Base-by-base conservation (phyloP, 1,140 invertebrate genomes). In the Luehdorfia chinensis region DNA sequence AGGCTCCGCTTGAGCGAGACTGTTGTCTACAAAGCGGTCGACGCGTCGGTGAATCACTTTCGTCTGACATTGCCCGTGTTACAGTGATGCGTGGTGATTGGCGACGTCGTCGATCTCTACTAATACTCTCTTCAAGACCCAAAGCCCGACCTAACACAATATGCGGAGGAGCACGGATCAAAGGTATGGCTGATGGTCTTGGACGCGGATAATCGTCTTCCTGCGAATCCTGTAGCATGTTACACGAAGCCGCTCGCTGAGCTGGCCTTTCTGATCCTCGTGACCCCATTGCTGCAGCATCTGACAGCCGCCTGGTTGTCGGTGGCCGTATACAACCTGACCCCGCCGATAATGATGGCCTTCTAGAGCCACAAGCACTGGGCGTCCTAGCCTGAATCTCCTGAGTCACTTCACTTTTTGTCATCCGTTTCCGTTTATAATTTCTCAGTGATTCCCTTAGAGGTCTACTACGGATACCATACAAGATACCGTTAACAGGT, bases 341-440 rank as follows among this genome's bases (percentile, higher is more conserved):
- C 5, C 90, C 83, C 2, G 91, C 90, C 5, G 91, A 91, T 32
- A 93, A 79, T 1, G 92, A 94, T 1, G 93, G 93, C 47, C 93
- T 84, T 34, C 93, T 81, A 0, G 93, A 94, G 1, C 92, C 92
- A 41, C 92, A 93, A 1, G 90, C 91, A 25, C 92, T 93, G 2
- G 94, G 93, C 1, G 93, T 94, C 50, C 93, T 85, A 2, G 93
- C 93, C 70, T 94, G 92, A 46, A 93, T 93, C 71, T 94, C 93
- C 70, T 93, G 91, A 54, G 93, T 92, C 19, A 94, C 88, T 68
- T 94, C 93, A 56, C 91, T 92, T 67, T 94, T 93, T 0, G 92
- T 93, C 72, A 93, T 90, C 76, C 94, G 90, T 79, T 94, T 94
- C n/a, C 94, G 85, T 89, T 92, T 91, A 66, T 94, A 94, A 61